Conservation (phyloP, 2,888 invertebrate species). For the Trilocha varians region DNA sequence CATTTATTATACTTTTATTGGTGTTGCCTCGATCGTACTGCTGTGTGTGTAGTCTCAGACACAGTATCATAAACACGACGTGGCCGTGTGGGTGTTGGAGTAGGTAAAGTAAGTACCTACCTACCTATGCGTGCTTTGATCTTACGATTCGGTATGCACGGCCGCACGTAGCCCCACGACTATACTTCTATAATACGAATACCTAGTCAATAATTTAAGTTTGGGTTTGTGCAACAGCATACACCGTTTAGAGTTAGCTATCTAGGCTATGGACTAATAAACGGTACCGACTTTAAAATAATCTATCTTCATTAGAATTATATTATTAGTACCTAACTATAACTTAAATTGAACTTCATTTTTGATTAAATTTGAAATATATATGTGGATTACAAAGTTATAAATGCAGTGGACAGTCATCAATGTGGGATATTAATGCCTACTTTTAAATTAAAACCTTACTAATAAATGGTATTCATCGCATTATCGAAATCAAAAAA, state of each 20-base stretch:
- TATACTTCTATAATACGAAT: slow-evolving; percentile 67
- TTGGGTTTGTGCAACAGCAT: slow-evolving; percentile 65
- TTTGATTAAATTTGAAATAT: too few species aligned
- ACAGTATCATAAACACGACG: slow-evolving; percentile 27
- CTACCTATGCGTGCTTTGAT: slow-evolving; percentile 71
- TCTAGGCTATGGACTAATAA: slow-evolving; percentile 39
- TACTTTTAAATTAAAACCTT: too few species aligned
- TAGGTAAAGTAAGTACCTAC: slow-evolving; percentile 61
- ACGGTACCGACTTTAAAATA: slow-evolving; percentile 18
- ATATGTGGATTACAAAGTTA: too few species aligned
- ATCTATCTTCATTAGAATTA: slow-evolving; percentile 27
- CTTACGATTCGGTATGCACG: slow-evolving; percentile 73
- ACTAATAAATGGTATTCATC: too few species aligned
- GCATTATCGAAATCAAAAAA: too few species aligned
- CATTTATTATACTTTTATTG: slow-evolving; percentile 65
- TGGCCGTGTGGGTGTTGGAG: slow-evolving; percentile 58
- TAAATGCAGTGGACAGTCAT: too few species aligned
- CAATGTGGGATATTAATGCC: too few species aligned
- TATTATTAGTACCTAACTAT: background rate
- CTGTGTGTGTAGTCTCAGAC: slow-evolving; percentile 46
- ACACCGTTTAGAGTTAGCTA: slow-evolving; percentile 42
- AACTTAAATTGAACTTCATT: background rate
- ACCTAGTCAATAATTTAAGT: slow-evolving; percentile 68
- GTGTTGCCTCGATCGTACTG: slow-evolving; percentile 40
- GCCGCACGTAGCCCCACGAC: slow-evolving; percentile 61